phyloP scores from a whole-genome alignment of 2,888 invertebrate genomes.

The Argyresthia goedartella region DNA sequence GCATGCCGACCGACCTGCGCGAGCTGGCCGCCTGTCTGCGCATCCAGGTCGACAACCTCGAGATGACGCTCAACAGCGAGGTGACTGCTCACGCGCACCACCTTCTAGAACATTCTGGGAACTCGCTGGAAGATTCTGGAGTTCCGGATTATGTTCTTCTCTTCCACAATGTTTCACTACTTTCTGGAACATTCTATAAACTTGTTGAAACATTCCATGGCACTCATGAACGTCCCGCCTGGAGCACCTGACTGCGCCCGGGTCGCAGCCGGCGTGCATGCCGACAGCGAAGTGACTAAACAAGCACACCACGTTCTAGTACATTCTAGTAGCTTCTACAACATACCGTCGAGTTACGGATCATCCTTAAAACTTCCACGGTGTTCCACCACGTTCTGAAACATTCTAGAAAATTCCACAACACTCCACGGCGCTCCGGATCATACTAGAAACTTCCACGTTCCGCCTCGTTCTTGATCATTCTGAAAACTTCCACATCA shows the following conservation, averaged over 20 bases:
- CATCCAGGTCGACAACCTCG: constrained; percentile 79
- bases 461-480: not conserved
- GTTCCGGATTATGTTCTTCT: too few relatives aligned
- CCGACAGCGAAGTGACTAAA: constrained; percentile 70
- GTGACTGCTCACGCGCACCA: constrained; percentile 30
- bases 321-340: constrained; percentile 39
- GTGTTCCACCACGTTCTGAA: not conserved
- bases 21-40: constrained; percentile 75
- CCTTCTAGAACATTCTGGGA: too few relatives aligned
- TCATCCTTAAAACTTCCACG: not conserved
- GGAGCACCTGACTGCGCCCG: constrained; percentile 70
- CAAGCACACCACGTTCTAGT: constrained; percentile 74
- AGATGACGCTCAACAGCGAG: constrained; percentile 77
- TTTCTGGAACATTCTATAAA: not conserved
- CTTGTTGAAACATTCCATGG: not conserved
- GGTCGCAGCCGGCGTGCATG: too few relatives aligned
- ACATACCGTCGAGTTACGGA: too few relatives aligned
- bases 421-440: too few relatives aligned
- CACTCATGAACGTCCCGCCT: constrained; percentile 71
- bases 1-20: constrained; percentile 69
- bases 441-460: not conserved
- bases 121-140: too few relatives aligned
- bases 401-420: not conserved
- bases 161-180: not conserved
- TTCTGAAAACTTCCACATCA: not conserved